Percentiles rank a stretch among this genome's conserved stretches.
phyloP scores from a whole-genome alignment of 2,888 invertebrate genomes.

The Hydraecia micacea region DNA sequence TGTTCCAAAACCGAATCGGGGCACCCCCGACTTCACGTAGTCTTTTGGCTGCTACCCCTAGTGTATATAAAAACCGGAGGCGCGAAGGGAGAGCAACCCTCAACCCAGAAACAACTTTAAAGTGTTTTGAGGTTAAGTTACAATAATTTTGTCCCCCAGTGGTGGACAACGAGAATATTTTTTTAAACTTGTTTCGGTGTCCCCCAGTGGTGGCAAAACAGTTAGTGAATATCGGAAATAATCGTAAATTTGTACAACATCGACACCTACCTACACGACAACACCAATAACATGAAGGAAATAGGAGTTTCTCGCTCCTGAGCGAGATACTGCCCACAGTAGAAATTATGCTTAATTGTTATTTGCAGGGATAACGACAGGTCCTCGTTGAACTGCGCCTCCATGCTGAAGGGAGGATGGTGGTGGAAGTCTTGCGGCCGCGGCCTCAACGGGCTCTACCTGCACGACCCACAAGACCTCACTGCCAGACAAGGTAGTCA shows the following conservation, averaged over 20 bases:
- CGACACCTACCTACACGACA: neutral
- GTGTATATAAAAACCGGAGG: no score
- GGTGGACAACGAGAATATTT: no score
- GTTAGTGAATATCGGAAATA: no score
- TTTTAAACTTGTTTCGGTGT: no score
- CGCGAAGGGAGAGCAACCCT: no score
- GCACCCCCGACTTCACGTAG: no score
- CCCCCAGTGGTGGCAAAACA: no score
- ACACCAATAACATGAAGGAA: slow-evolving; percentile 1
- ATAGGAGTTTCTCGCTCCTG: neutral
- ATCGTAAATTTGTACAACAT: neutral
- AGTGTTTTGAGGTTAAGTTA: no score
- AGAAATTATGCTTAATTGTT: slow-evolving; percentile 18
- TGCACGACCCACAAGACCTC: slow-evolving; percentile 97
- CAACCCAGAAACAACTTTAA: no score
- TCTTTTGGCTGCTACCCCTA: no score
- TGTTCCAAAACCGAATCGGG: no score
- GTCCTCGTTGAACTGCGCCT: slow-evolving; percentile 97
- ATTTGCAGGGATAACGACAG: slow-evolving; percentile 95
- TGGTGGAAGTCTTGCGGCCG: slow-evolving; percentile 98
- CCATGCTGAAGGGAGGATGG: slow-evolving; percentile 98
- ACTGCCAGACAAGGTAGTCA: slow-evolving; percentile 95
- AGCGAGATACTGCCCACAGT: neutral
- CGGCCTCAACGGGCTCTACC: slow-evolving; percentile 96
- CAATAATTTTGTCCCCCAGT: no score